These are phyloP conservation scores for Steatornis caripensis DNA, from an alignment of 2,113 vertebrate species.

Conservation along the genomic window DNA sequence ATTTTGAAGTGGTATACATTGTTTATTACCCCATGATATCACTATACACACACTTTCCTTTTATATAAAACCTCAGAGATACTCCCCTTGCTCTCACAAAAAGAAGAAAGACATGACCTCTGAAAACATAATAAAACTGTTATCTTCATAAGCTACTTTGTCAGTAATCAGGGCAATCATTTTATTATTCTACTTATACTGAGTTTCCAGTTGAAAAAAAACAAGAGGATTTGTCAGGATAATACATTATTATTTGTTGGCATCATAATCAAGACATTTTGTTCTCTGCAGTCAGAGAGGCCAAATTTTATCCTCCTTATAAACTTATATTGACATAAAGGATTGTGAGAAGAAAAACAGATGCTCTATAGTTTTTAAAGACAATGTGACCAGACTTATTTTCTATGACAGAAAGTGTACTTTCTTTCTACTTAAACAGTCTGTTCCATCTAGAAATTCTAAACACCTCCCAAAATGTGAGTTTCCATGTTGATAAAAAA, in stretches of 20 bases:
- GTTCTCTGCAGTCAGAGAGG: not conserved
- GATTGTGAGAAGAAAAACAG: not conserved
- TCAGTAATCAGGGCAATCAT: not conserved
- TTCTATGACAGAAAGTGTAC: not conserved
- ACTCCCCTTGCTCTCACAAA: not conserved
- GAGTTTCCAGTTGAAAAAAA: not conserved
- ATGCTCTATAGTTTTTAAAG: not conserved
- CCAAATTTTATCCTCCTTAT: not conserved
- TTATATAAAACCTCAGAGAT: not conserved
- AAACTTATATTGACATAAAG: not conserved
- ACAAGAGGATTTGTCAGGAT: not conserved
- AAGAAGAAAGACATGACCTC: not conserved
- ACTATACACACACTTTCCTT: not conserved
- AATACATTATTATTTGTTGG: not conserved
- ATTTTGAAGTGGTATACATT: not conserved
- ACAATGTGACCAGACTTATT: not conserved
- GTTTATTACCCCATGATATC: not conserved
- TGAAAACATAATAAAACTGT: not conserved
- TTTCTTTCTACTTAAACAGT: not conserved
- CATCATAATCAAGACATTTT: not conserved
- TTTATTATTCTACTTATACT: not conserved
- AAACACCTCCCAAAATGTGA: not conserved
- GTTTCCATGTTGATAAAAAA: not conserved
- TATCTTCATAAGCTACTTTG: not conserved
- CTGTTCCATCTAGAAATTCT: not conserved